phyloP scores from a whole-genome alignment of 1,140 invertebrate genomes.

The Papilio helenus region DNA sequence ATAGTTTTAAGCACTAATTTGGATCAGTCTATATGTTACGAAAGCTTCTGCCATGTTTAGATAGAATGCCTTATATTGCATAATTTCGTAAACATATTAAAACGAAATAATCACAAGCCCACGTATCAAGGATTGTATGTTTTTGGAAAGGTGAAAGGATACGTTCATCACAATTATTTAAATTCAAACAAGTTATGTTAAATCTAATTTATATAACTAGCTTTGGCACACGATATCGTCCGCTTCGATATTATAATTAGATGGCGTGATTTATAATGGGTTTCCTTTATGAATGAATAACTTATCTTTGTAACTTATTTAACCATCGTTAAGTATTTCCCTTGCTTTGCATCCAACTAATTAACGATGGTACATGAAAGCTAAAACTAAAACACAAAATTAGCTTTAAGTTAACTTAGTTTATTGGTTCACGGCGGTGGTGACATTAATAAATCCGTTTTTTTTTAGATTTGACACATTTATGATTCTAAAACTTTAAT shows the following conservation, averaged over 20 bases:
- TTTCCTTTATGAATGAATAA: not conserved
- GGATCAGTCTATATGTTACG: not conserved
- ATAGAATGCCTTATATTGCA: not conserved
- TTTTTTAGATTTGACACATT: no score
- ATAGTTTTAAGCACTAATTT: not conserved
- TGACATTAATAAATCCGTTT: no score
- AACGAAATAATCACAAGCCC: not conserved
- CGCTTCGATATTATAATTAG: not conserved
- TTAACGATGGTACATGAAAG: no score
- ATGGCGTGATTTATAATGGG: not conserved
- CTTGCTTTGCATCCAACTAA: no score
- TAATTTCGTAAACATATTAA: constrained; percentile 19
- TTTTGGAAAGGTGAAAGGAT: constrained; percentile 23
- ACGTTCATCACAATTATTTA: not conserved
- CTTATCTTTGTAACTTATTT: no score
- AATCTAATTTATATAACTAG: constrained; percentile 17
- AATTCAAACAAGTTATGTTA: constrained; percentile 15
- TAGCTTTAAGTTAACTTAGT: no score
- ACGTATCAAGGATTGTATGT: not conserved
- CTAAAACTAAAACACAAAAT: no score
- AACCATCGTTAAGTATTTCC: no score
- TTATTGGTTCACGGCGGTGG: no score
- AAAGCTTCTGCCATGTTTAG: not conserved
- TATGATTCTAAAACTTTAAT: no score
- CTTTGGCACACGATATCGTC: not conserved